Base-by-base conservation (phyloP, 2,888 invertebrate genomes). In the Ennomos quercinarius region DNA sequence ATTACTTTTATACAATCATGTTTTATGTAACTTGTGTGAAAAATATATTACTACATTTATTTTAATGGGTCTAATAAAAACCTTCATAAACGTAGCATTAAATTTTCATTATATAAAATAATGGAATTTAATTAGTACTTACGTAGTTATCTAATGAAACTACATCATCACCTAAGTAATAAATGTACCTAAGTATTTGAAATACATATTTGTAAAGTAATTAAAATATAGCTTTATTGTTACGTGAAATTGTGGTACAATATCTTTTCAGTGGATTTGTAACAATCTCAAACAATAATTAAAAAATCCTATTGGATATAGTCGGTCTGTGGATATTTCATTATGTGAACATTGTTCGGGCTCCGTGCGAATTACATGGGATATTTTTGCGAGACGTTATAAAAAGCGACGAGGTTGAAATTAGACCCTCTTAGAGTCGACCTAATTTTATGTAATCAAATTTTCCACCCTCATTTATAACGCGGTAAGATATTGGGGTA, bases 391-490 rank as follows among this genome's bases (percentile, higher is more conserved):
- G 77, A 78, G 72, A 71, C 73, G 76, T 76, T 78, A 73, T 80
- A 82, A 85, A 82, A 83, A 78, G 76, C 72, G 78, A 78, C 76
- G 80, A 80, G 78, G 75, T 71, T 70, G 76, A 78, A 83, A 85
- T 83, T 82, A 83, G 77, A 80, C 74, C 75, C 78, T 80, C 76
- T 81, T 74, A 83, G 73, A 75, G 73, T 73, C 72, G 70, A 67
- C 79, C 77, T 83, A 74, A 79, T 83, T 83, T 78, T 76, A 74
- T 77, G 73, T 86, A 84, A 87, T 84, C 78, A 80, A 84, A 84
- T 86, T 85, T 84, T 76, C 69, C 73, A 73, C 77, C 76, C 71
- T 66, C 73, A 71, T 79, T 80, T 78, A 75, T 76, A 76, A 78
- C 73, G 61, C 59, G 71, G 71, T 71, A 71, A 71, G 63, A 70